Evolutionary conservation across 2,888 invertebrate genomes (phyloP).

Genomic region (Taphrorychus bicolor): DNA sequence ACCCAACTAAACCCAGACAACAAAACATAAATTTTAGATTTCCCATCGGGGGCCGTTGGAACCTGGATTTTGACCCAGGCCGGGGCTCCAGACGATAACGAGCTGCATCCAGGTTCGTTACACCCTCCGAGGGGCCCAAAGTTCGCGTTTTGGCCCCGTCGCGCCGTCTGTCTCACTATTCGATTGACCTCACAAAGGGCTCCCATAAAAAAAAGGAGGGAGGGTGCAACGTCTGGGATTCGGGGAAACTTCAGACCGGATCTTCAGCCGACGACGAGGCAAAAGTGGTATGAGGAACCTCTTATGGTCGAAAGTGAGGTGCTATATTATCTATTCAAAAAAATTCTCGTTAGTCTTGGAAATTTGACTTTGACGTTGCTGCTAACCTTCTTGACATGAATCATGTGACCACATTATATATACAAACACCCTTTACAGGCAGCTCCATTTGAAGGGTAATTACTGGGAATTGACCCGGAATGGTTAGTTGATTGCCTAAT

Average conservation of each 20-base stretch:
- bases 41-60: neutral
- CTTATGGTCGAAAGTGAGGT: neutral
- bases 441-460: too few relatives aligned
- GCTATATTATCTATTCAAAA: neutral
- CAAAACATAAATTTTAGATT: neutral
- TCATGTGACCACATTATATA: too few relatives aligned
- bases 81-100: conserved; percentile 9
- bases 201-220: conserved; percentile 13
- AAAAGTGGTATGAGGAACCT: neutral
- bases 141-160: conserved; percentile 14
- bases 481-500: too few relatives aligned
- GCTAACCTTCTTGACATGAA: too few relatives aligned
- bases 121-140: conserved; percentile 10
- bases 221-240: neutral
- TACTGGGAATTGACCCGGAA: too few relatives aligned
- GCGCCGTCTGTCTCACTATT: conserved; percentile 3
- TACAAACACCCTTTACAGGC: too few relatives aligned
- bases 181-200: conserved; percentile 13
- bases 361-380: too few relatives aligned
- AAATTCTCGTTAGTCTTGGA: neutral
- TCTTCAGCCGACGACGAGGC: too few relatives aligned
- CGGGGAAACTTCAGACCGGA: conserved; percentile 2
- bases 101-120: conserved; percentile 13
- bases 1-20: neutral
- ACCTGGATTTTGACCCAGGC: conserved; percentile 4